Conservation (phyloP, 2,888 invertebrate genomes). For the Graphium colonna region DNA sequence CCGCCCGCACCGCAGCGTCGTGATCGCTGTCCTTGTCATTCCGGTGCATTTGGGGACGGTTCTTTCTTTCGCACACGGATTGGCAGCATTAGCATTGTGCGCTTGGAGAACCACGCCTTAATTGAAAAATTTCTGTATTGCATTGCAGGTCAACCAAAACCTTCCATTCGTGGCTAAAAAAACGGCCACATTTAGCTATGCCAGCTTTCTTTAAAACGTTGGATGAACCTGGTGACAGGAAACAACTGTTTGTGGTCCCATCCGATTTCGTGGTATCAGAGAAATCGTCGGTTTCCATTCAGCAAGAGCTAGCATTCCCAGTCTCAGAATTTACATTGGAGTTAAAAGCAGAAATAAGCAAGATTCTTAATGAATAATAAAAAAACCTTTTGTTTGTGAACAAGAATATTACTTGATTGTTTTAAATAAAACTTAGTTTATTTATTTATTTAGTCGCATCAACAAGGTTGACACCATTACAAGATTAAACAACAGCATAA, state of each 20-base stretch:
- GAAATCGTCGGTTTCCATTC: slow-evolving; percentile 34
- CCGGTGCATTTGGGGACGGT: too few relatives aligned
- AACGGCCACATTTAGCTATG: slow-evolving; percentile 55
- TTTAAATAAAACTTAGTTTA: too few relatives aligned
- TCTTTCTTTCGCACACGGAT: too few relatives aligned
- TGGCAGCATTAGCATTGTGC: too few relatives aligned
- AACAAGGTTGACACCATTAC: too few relatives aligned
- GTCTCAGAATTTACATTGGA: slow-evolving; percentile 64
- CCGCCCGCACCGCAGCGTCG: not conserved
- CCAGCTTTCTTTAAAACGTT: slow-evolving; percentile 49
- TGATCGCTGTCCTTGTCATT: too few relatives aligned
- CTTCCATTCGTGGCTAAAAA: slow-evolving; percentile 56
- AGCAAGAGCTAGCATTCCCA: slow-evolving; percentile 57
- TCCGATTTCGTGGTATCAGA: slow-evolving; percentile 59
- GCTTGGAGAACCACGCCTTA: too few relatives aligned
- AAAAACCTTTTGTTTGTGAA: too few relatives aligned
- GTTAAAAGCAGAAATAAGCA: slow-evolving; percentile 63
- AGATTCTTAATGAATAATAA: slow-evolving; percentile 54
- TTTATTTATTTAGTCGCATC: too few relatives aligned
- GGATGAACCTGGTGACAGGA: slow-evolving; percentile 47
- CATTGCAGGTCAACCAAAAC: slow-evolving; percentile 62
- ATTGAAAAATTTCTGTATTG: slow-evolving; percentile 4
- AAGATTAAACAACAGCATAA: too few relatives aligned
- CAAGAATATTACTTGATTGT: too few relatives aligned
- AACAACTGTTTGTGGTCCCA: slow-evolving; percentile 57